Percentiles rank a stretch among this genome's conserved stretches.
Evolutionary conservation across 2,888 invertebrate species (phyloP).

Genomic region (Bellardia pandia): DNA sequence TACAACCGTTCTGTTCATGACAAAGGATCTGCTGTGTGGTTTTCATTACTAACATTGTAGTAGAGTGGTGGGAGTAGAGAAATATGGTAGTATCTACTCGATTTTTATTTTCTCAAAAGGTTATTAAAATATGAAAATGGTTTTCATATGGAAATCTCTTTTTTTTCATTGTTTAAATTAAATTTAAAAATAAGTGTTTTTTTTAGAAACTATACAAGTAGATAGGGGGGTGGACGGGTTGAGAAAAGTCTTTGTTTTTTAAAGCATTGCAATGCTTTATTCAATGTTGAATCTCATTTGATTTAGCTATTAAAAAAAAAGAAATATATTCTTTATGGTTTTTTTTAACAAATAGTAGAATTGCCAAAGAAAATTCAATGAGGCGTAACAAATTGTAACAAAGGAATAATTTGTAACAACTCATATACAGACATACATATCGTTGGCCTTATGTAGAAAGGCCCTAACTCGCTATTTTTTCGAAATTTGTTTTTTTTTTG

Average conservation of each 20-base stretch:
- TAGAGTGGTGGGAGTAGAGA: not conserved
- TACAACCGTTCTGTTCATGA: conserved; percentile 3
- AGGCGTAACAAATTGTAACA: conserved; percentile 68
- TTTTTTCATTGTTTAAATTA: conserved; percentile 43
- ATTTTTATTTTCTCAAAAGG: not conserved
- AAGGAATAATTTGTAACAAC: conserved; percentile 48
- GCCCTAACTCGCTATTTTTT: too few relatives aligned
- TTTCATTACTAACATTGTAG: conserved; percentile 11
- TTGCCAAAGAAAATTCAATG: conserved; percentile 62
- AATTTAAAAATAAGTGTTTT: conserved; percentile 30
- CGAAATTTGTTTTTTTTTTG: too few relatives aligned
- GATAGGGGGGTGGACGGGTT: not conserved
- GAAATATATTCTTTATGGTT: conserved; percentile 40
- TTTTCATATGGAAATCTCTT: conserved; percentile 39
- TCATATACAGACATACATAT: conserved; percentile 13
- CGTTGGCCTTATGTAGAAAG: too few relatives aligned
- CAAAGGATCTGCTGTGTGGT: conserved; percentile 39
- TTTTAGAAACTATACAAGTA: not conserved
- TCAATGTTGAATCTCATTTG: conserved; percentile 38
- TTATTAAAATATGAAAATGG: conserved; percentile 53
- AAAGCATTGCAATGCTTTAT: not conserved
- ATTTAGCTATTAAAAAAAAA: conserved; percentile 43
- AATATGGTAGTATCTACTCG: not conserved
- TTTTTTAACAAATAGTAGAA: conserved; percentile 12
- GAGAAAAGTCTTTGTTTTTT: not conserved